Base-by-base conservation (phyloP, 2,797 vertebrate genomes). In the Schizopygopsis malacanthus region DNA sequence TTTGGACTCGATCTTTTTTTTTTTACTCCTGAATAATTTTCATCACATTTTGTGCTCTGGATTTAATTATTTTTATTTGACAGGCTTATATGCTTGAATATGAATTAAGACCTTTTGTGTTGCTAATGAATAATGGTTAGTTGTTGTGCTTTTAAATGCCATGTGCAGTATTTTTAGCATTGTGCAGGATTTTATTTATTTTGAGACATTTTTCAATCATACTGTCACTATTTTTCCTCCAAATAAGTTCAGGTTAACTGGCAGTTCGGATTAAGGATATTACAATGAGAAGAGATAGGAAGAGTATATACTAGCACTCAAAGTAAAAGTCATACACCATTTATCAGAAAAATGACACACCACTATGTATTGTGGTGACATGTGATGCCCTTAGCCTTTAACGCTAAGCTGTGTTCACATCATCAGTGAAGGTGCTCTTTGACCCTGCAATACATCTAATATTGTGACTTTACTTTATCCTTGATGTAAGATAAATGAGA, bases 401-500 rank as follows among this genome's bases (percentile, higher is more conserved):
- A 61, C 11, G 33, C 69, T 39, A 28, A 50, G 65, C 33, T 25
- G 37, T 59, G 50, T 20, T 47, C 65, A 33, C 28, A 56, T 63
- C 6, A 52, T 82, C 56, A 41, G 52, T 61, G 47, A 63, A 71
- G 54, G 28, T 67, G 33, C 39, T 59, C 70, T 56, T 65, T 63
- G 70, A 67, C 70, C 50, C 28, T 18, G 59, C 54, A 28, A 47
- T 80, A 22, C 33, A 75, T 86, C 69, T 28, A 47, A 25, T 43
- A 13, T 43, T 41, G 15, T 81, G 76, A 76, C 82, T 80, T 47
- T 65, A 45, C 54, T 87, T 88, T 54, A 86, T 59, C 54, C 39
- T 15, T 65, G 56, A 84, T 86, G 67, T 87, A 87, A 87, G 87
- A 86, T 83, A 76, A 85, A 87, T 83, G 81, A 65, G 39, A 54